Conservation (phyloP, 2,888 invertebrate species). For the Drosophila dives region DNA sequence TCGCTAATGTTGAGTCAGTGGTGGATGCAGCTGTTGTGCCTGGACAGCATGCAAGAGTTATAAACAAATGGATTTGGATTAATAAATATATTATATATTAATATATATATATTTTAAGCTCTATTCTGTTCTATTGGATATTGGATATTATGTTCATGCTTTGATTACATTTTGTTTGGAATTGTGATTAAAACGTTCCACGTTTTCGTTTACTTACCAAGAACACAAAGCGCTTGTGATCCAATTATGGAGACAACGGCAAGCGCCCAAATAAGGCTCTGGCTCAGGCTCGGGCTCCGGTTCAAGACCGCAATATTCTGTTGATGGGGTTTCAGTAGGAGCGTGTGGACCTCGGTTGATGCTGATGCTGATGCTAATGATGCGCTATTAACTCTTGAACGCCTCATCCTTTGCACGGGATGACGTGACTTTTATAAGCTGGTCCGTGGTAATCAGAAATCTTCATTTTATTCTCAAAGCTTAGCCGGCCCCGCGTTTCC, state of each 20-base stretch:
- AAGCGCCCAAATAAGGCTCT: slow-evolving; percentile 52
- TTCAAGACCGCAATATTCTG: slow-evolving; percentile 8
- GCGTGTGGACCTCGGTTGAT: slow-evolving; percentile 51
- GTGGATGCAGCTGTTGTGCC: slow-evolving; percentile 39
- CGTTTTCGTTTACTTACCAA: slow-evolving; percentile 48
- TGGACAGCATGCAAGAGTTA: slow-evolving; percentile 4
- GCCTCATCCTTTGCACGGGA: slow-evolving; percentile 81
- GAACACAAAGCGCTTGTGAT: slow-evolving; percentile 43
- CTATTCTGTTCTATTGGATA: background rate
- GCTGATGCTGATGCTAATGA: slow-evolving; percentile 65
- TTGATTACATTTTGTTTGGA: background rate
- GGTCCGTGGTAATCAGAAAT: slow-evolving; percentile 61
- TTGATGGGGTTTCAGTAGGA: slow-evolving; percentile 29
- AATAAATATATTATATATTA: background rate
- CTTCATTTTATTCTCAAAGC: slow-evolving; percentile 61
- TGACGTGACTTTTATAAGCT: slow-evolving; percentile 68
- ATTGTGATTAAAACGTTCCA: background rate
- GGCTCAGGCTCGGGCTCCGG: slow-evolving; percentile 17
- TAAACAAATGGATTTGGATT: background rate
- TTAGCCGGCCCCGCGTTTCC: slow-evolving; percentile 22
- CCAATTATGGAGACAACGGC: slow-evolving; percentile 51
- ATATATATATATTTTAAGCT: background rate
- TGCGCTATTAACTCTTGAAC: slow-evolving; percentile 62
- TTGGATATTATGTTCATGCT: background rate
- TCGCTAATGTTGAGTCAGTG: slow-evolving; percentile 20